Evolutionary conservation across 1,140 invertebrate species (phyloP).

Genomic region (Orchestia grillus): DNA sequence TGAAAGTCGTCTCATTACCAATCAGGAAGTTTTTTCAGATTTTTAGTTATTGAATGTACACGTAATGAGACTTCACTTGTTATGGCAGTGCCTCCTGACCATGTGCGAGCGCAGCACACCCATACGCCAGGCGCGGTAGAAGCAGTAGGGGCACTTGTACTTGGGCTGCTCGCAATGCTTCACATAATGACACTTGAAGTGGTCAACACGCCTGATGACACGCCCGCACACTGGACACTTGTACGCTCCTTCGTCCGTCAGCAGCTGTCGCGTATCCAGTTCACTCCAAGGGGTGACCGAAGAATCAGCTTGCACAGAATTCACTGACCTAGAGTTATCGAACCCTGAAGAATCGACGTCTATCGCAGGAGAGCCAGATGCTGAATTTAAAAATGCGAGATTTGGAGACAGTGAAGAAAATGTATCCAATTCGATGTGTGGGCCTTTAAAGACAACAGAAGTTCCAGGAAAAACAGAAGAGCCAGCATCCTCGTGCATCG

Average conservation of each 20-base stretch:
- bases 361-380: too few species aligned
- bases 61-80: background rate
- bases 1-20: too few species aligned
- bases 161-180: background rate
- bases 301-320: background rate
- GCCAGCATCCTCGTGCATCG: background rate
- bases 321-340: background rate
- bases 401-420: background rate
- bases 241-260: background rate
- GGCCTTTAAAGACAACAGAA: background rate
- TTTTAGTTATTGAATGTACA: too few species aligned
- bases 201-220: too few species aligned
- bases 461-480: background rate
- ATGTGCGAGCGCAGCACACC: background rate
- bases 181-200: slow-evolving; percentile 30
- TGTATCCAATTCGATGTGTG: background rate
- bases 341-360: background rate
- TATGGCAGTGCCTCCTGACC: background rate
- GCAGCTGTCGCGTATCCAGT: background rate
- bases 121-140: background rate
- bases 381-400: background rate
- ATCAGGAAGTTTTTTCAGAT: too few species aligned
- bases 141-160: background rate
- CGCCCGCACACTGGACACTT: background rate
- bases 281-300: background rate